Evolutionary conservation across 2,888 invertebrate genomes (phyloP).

Genomic region (Drosophila kambysellisi): DNA sequence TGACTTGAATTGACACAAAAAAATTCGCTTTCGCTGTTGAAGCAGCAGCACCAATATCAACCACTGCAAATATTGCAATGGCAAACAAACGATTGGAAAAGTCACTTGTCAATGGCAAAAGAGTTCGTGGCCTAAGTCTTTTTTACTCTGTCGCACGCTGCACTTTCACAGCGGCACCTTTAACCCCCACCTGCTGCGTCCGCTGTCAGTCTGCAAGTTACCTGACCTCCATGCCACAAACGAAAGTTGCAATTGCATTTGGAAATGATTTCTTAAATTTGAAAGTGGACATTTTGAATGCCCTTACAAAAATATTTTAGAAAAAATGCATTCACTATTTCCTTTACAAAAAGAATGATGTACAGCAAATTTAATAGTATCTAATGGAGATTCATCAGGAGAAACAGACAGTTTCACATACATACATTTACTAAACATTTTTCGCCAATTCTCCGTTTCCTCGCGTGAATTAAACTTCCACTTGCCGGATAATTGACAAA

Average conservation of each 20-base stretch:
- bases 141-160: conserved; percentile 63
- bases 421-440: not conserved
- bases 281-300: conserved; percentile 10
- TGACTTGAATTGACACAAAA: conserved; percentile 67
- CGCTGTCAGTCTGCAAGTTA: conserved; percentile 14
- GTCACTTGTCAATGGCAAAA: conserved; percentile 73
- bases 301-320: not conserved
- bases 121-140: conserved; percentile 76
- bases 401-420: not conserved
- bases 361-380: not conserved
- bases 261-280: conserved; percentile 5
- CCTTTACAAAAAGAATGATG: not conserved
- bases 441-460: not conserved
- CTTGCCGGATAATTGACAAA: too few species aligned
- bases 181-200: conserved; percentile 1
- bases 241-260: conserved; percentile 54
- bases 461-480: not conserved
- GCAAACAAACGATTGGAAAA: conserved; percentile 36
- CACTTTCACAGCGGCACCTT: conserved; percentile 50
- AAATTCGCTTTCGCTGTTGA: conserved; percentile 73
- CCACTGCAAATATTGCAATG: conserved; percentile 25
- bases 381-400: not conserved
- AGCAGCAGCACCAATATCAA: conserved; percentile 18
- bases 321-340: not conserved
- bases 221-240: conserved; percentile 48